Conservation (phyloP, 1,140 invertebrate species). For the Rhyzopertha dominica region DNA sequence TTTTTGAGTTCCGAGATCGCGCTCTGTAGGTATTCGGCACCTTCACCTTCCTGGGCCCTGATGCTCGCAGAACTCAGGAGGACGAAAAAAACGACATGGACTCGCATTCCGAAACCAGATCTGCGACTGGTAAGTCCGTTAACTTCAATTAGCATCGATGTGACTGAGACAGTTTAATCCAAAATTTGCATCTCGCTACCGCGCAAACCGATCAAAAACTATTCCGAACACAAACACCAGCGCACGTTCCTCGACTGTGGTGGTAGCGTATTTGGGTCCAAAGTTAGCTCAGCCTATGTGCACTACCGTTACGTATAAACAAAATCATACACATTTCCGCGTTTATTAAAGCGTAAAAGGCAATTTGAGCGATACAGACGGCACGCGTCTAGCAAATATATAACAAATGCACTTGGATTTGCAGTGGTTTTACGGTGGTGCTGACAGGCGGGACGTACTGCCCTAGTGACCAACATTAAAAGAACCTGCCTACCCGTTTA, state of each 20-base stretch:
- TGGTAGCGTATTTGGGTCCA: conserved; percentile 17
- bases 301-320: conserved; percentile 30
- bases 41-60: conserved; percentile 14
- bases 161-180: too few species aligned
- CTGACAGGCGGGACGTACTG: conserved; percentile 15
- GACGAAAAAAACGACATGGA: conserved; percentile 18
- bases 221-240: conserved; percentile 12
- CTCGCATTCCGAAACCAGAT: conserved; percentile 24
- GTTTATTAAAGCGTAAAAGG: conserved; percentile 34
- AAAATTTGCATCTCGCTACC: too few species aligned
- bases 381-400: not conserved
- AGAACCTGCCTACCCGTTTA: conserved; percentile 7
- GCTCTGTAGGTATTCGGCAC: conserved; percentile 39
- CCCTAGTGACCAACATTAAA: conserved; percentile 30
- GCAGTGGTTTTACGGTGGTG: conserved; percentile 13
- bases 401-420: not conserved
- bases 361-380: conserved; percentile 2
- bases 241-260: conserved; percentile 10
- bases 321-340: conserved; percentile 37
- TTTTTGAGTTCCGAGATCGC: conserved; percentile 37
- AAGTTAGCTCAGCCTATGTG: conserved; percentile 23
- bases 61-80: conserved; percentile 18
- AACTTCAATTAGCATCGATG: conserved; percentile 2
- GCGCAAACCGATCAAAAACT: conserved; percentile 10
- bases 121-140: not conserved